A percentile compares a stretch with the other conserved stretches of the same genome.
These are phyloP conservation scores for Pan paniscus DNA, from an alignment of 2,113 vertebrate genomes.

Conservation along the genomic window DNA sequence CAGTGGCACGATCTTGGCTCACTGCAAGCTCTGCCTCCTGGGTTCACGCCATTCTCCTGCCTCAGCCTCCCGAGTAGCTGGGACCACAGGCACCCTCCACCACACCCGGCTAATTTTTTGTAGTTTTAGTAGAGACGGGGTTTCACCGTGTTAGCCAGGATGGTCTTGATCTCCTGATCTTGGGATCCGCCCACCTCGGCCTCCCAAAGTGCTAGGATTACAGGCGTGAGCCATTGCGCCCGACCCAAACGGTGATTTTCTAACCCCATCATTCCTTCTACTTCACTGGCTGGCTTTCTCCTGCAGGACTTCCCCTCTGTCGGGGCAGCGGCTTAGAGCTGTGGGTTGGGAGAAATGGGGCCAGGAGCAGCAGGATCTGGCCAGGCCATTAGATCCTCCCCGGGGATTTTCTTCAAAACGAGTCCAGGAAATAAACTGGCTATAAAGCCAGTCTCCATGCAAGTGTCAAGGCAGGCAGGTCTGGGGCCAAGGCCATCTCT, in stretches of 20 bases:
- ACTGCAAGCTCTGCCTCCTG: too few relatives aligned
- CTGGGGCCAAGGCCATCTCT: constrained; percentile 78
- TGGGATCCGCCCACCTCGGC: too few relatives aligned
- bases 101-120: too few relatives aligned
- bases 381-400: background rate
- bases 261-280: background rate
- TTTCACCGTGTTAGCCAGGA: too few relatives aligned
- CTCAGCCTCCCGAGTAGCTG: too few relatives aligned
- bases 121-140: too few relatives aligned
- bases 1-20: too few relatives aligned
- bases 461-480: constrained; percentile 60
- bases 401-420: background rate
- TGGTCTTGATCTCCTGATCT: too few relatives aligned
- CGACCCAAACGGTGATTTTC: background rate
- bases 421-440: constrained; percentile 68
- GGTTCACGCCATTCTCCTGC: too few relatives aligned
- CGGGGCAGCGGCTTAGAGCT: background rate
- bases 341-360: background rate
- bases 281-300: background rate
- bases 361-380: background rate
- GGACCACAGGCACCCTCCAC: too few relatives aligned
- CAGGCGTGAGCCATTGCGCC: too few relatives aligned
- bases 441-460: background rate
- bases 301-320: background rate
- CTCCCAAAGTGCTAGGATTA: too few relatives aligned